Base-by-base conservation (phyloP, 2,113 vertebrate species). In the Sylvilagus bachmani region DNA sequence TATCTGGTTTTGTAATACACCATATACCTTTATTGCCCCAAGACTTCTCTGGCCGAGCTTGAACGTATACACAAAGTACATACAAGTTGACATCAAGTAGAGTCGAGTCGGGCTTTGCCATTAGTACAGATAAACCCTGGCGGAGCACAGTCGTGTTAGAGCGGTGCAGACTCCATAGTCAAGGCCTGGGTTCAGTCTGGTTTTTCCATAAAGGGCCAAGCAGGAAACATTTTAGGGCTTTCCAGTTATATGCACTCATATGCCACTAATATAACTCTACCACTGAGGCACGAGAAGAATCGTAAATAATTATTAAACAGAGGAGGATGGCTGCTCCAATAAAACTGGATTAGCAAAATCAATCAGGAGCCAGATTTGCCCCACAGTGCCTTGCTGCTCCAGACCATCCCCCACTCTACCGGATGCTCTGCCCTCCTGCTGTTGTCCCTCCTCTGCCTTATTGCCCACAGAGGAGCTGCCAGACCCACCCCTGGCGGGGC, bases 331-430 rank as follows among this genome's bases (percentile, higher is more conserved):
- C 67, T 80, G 49, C 91, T 36, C 55, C 58, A 94, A 83, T 96
- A 91, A 94, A 92, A 66, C 69, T 93, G 90, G 86, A 93, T 90
- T 83, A 55, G 83, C 44, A 91, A 88, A 92, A 84, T 66, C 58
- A 67, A 73, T 21, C 94, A 89, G n/a, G 33, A 74, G 9, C 16
- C 82, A 78, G 61, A 33, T 90, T 71, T 88, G 66, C 29, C 16
- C 49, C 29, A 12, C 38, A 51, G 58, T 44, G 36, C 19, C 58
- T 86, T 66, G 10, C 14, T 17, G 27, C 13, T 38, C 11, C 53
- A 89, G 58, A 51, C 9, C 1, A 2, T 64, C 75, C 33, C 33
- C 86, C 12, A 36, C 21, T 19, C 55, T 33, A 53, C 49, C 14
- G 16, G 51, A 73, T 58, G 36, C 31, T 83, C 51, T 67, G 11